Evolutionary conservation across 2,888 invertebrate species (phyloP).

Genomic region (Dichetophora obliterata): DNA sequence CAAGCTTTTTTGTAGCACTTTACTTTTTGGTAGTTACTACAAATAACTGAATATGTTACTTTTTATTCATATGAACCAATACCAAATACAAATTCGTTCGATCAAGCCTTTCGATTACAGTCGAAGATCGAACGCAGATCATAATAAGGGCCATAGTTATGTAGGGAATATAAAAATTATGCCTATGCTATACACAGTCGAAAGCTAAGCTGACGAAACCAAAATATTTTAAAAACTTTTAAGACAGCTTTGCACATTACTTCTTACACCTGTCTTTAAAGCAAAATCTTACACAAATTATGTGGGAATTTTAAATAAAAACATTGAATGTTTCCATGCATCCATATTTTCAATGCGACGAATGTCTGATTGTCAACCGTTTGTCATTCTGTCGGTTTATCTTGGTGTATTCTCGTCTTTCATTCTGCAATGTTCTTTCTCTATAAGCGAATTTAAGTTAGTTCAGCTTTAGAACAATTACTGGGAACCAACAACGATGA

Average conservation of each 20-base stretch:
- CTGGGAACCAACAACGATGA: conserved; percentile 23
- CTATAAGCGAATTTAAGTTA: conserved; percentile 6
- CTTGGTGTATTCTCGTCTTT: conserved; percentile 7
- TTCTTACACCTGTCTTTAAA: background rate
- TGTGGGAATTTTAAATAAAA: background rate
- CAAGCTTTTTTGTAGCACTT: too few relatives aligned
- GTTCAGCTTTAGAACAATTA: conserved; percentile 28
- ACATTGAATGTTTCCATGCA: conserved; percentile 4
- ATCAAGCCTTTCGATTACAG: too few relatives aligned
- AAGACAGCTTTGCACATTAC: background rate
- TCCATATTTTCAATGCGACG: background rate
- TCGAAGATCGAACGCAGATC: too few relatives aligned
- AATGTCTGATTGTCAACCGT: conserved; percentile 12
- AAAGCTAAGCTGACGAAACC: too few relatives aligned
- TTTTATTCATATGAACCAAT: too few relatives aligned
- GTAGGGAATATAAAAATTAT: too few relatives aligned
- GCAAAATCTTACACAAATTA: background rate
- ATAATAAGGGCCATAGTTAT: too few relatives aligned
- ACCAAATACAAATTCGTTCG: too few relatives aligned
- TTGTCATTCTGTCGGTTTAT: conserved; percentile 18
- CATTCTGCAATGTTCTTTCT: conserved; percentile 20
- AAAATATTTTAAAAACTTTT: too few relatives aligned
- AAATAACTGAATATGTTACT: too few relatives aligned
- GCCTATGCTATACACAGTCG: too few relatives aligned
- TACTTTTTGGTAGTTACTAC: too few relatives aligned